These are phyloP conservation scores for Eolophus roseicapilla DNA, from an alignment of 2,113 vertebrate genomes.

Conservation along the genomic window DNA sequence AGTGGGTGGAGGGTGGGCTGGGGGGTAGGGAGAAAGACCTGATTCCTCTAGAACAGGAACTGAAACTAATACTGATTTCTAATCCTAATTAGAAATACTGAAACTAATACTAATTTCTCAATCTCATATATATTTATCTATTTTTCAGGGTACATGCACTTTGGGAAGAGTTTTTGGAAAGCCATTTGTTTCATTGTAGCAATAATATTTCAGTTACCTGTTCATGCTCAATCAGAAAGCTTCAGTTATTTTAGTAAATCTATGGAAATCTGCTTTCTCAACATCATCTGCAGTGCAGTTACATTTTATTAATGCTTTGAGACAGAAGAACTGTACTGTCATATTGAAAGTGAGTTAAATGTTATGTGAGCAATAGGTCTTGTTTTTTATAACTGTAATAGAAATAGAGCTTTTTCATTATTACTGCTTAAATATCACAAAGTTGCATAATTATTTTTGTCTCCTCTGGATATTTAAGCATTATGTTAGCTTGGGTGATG, in stretches of 20 bases:
- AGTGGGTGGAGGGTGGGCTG: not conserved
- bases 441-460: not conserved
- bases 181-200: not conserved
- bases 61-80: not conserved
- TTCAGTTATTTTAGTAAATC: not conserved
- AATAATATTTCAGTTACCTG: not conserved
- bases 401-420: not conserved
- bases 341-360: not conserved
- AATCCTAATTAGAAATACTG: not conserved
- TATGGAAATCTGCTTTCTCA: not conserved
- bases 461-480: not conserved
- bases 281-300: not conserved
- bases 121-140: accelerated
- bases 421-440: not conserved
- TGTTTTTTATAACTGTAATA: not conserved
- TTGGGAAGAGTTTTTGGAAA: not conserved
- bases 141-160: not conserved
- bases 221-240: not conserved
- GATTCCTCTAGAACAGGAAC: not conserved
- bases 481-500: not conserved
- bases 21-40: not conserved
- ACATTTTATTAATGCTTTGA: not conserved
- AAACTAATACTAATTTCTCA: not conserved
- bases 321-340: not conserved
- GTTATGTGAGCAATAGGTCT: not conserved